Evolutionary conservation across 2,113 vertebrate genomes (phyloP), one percentile per base, ranked within the genome.

Genomic region (Oryzias curvinotus): DNA sequence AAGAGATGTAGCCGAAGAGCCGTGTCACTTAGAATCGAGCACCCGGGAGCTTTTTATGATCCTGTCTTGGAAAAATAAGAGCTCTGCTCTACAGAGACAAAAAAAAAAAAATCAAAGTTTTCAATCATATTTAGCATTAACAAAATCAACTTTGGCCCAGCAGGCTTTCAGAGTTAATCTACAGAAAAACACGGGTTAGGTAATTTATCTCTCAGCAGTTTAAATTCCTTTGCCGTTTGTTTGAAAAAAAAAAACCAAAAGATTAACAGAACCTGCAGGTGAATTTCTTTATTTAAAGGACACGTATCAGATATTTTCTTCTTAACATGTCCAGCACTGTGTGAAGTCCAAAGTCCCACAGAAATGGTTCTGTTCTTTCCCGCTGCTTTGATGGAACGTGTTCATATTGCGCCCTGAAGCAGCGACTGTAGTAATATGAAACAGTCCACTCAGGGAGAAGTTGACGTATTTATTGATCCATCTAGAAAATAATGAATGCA

Each of bases 101-200:
- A 28, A 69, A 70, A 84, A 60, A 13, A 15, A 60, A 63, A 86
- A 75, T 50, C 68, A 46, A 69, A 69, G 71, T 60, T 76, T 41
- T 25, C n/a, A 46, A 48, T 25, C 28, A 88, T 89, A 72, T 90
- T 18, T 23, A 93, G 93, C 85, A 93, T 93, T 76, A 89, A 84
- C 78, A 80, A 21, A 18, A 10, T 51, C 2, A 23, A 57, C 56
- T 36, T 28, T 59, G 51, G 55, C 45, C 23, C 30, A 16, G 36
- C 14, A 62, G 14, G 42, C 50, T 43, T 15, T 25, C n/a, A 41
- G 52, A 62, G 52, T 12, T 46, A 30, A 58, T 49, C 4, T 41
- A 41, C 5, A 18, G 4, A 23, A 50, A 49, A 10, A 6, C 16
- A 48, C 17, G 4, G 3, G 5, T 36, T n/a, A 45, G 30, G 14